Percentiles rank a stretch among this genome's conserved stretches.
Evolutionary conservation across 2,797 vertebrate genomes (phyloP).

Genomic region (Prionace glauca): DNA sequence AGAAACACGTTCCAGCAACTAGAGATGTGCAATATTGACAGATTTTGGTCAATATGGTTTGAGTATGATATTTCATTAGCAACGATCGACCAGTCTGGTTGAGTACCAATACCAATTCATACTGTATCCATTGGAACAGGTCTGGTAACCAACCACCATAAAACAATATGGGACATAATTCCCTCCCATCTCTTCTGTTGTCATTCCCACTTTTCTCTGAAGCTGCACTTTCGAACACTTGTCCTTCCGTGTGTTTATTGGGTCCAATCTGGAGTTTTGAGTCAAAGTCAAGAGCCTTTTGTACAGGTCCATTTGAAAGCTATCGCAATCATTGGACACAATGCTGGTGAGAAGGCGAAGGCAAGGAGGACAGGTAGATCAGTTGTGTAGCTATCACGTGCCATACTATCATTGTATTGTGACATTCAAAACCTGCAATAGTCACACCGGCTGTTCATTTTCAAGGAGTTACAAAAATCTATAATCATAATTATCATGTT

Average conservation of each 20-base stretch:
- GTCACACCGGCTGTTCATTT: background rate
- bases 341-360: background rate
- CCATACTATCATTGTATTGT: background rate
- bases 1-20: conserved; percentile 23
- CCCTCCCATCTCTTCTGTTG: background rate
- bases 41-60: conserved; percentile 15
- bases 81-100: conserved; percentile 7
- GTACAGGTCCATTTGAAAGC: background rate
- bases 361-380: background rate
- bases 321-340: background rate
- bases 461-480: conserved; percentile 1
- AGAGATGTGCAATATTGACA: conserved; percentile 24
- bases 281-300: background rate
- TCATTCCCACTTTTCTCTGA: too few species aligned
- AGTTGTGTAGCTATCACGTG: background rate
- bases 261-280: background rate
- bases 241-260: background rate
- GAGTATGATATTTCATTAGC: conserved; percentile 34
- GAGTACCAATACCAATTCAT: conserved; percentile 1
- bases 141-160: background rate
- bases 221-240: background rate
- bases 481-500: conserved; percentile 10
- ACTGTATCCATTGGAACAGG: background rate
- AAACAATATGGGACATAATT: background rate
- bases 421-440: conserved; percentile 19